Evolutionary conservation across 2,797 vertebrate species (phyloP).

Genomic region (Enoplosus armatus): DNA sequence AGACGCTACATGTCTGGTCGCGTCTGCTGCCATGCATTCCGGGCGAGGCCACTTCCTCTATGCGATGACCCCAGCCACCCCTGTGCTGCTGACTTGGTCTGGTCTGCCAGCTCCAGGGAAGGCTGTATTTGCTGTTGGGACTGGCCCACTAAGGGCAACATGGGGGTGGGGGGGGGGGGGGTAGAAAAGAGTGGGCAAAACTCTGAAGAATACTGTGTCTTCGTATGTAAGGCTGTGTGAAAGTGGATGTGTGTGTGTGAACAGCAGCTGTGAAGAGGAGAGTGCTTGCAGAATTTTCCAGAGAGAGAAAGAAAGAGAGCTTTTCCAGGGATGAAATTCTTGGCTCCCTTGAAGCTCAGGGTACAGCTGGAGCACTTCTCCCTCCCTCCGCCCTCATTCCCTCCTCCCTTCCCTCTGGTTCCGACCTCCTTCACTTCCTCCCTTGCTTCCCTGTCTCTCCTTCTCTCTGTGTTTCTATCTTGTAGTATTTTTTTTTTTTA

Average conservation of each 20-base stretch:
- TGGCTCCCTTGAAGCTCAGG: slow-evolving; percentile 79
- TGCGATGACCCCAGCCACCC: slow-evolving; percentile 74
- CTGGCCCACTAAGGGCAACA: slow-evolving; percentile 42
- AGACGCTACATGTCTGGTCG: slow-evolving; percentile 78
- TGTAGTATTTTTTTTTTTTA: slow-evolving; percentile 1
- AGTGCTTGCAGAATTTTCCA: slow-evolving; percentile 74
- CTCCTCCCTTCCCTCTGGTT: slow-evolving; percentile 38
- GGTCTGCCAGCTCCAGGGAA: slow-evolving; percentile 50
- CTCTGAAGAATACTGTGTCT: slow-evolving; percentile 66
- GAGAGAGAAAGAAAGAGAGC: slow-evolving; percentile 60
- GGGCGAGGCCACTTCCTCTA: slow-evolving; percentile 80
- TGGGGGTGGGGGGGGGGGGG: background rate
- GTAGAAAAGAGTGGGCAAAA: slow-evolving; percentile 19
- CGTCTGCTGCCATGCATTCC: slow-evolving; percentile 78
- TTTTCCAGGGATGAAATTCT: slow-evolving; percentile 80
- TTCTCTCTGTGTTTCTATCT: background rate
- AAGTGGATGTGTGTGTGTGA: slow-evolving; percentile 55
- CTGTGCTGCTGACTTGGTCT: slow-evolving; percentile 62
- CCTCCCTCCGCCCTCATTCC: slow-evolving; percentile 45
- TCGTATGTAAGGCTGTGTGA: slow-evolving; percentile 49
- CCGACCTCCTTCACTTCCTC: slow-evolving; percentile 57
- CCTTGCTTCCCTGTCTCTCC: slow-evolving; percentile 40
- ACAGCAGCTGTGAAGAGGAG: slow-evolving; percentile 69
- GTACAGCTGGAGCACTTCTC: slow-evolving; percentile 81
- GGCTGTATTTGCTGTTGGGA: slow-evolving; percentile 39